phyloP scores from a whole-genome alignment of 2,797 vertebrate species.

The Syngnathus acus region DNA sequence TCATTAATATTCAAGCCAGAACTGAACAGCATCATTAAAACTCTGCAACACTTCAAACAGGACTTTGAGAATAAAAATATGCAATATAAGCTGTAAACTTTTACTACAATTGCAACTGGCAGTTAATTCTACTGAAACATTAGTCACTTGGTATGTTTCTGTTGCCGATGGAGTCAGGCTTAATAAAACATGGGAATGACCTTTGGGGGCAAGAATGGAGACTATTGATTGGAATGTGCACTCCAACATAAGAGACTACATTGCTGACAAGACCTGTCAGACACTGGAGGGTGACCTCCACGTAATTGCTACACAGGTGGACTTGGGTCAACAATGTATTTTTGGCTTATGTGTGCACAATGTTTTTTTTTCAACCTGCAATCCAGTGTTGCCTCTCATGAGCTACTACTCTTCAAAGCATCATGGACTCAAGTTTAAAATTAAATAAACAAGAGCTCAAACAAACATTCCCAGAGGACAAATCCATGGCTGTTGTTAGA shows the following conservation, averaged over 20 bases:
- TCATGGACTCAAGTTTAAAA: conserved; percentile 37
- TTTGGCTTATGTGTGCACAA: conserved; percentile 20
- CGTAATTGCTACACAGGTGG: conserved; percentile 48
- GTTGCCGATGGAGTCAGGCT: conserved; percentile 12
- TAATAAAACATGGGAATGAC: conserved; percentile 37
- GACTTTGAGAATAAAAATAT: conserved; percentile 18
- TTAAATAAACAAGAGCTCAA: conserved; percentile 45
- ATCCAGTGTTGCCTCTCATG: conserved; percentile 31
- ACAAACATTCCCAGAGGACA: conserved; percentile 41
- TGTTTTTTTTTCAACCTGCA: conserved; percentile 12
- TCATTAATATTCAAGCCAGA: conserved; percentile 9
- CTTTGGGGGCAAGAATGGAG: conserved; percentile 41
- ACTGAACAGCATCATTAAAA: conserved; percentile 29
- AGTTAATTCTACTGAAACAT: conserved; percentile 24
- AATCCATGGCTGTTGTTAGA: conserved; percentile 39
- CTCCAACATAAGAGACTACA: conserved; percentile 34
- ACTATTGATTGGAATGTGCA: conserved; percentile 46
- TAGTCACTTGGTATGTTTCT: neutral
- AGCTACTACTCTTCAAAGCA: conserved; percentile 32
- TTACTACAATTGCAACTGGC: conserved; percentile 17
- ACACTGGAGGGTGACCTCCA: conserved; percentile 42
- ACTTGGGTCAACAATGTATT: conserved; percentile 34
- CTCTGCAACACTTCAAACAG: conserved; percentile 19
- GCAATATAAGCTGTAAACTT: neutral
- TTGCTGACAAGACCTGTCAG: conserved; percentile 43